phyloP scores from a whole-genome alignment of 2,888 invertebrate genomes.

The Thymelicus lineola region DNA sequence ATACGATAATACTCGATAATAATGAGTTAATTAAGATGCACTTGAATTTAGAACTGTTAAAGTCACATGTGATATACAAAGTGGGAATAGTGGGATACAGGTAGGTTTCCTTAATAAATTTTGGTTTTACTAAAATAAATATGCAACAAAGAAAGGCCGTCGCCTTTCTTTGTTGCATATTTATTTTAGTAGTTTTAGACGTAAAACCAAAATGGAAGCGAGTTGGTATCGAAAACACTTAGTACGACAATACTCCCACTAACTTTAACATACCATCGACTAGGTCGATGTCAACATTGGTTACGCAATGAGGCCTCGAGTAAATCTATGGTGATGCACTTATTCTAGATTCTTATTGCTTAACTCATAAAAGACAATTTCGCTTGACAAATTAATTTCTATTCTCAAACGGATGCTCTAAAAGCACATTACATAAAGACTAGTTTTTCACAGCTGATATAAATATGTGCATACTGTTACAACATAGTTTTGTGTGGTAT shows the following conservation, averaged over 20 bases:
- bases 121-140: no score
- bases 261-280: slow-evolving; percentile 51
- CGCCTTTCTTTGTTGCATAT: no score
- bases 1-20: no score
- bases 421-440: slow-evolving; percentile 1
- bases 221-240: slow-evolving; percentile 46
- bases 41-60: no score
- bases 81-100: no score
- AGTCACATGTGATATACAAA: no score
- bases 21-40: no score
- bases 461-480: slow-evolving; percentile 50
- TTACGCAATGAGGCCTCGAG: slow-evolving; percentile 78
- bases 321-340: slow-evolving; percentile 40
- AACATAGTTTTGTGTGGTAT: slow-evolving; percentile 54
- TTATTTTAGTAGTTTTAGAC: no score
- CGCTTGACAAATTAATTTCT: slow-evolving; percentile 42
- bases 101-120: no score
- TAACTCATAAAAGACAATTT: slow-evolving; percentile 42
- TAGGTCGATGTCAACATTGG: slow-evolving; percentile 75
- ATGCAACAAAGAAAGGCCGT: neutral
- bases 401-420: slow-evolving; percentile 7
- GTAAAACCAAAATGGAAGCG: slow-evolving; percentile 32
- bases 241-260: slow-evolving; percentile 51
- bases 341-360: slow-evolving; percentile 39
- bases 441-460: slow-evolving; percentile 19